Conservation (phyloP, 2,888 invertebrate species). For the Pandemis heparana region DNA sequence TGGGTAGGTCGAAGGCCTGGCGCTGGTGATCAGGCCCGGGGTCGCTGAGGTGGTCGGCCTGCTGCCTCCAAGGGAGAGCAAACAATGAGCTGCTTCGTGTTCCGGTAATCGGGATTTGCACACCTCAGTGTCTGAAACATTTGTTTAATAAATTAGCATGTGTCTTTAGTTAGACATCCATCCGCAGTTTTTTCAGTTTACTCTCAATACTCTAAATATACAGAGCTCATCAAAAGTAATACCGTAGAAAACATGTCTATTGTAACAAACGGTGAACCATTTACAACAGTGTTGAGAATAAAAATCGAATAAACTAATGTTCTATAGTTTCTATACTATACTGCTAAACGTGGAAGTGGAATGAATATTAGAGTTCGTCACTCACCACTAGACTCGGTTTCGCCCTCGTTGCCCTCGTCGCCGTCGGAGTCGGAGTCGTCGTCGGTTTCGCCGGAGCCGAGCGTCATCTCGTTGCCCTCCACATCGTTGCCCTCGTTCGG, state of each 20-base stretch:
- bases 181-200: no score
- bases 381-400: slow-evolving; percentile 89
- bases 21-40: slow-evolving; percentile 86
- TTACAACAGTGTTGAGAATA: no score
- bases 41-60: slow-evolving; percentile 81
- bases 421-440: slow-evolving; percentile 89
- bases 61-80: slow-evolving; percentile 90
- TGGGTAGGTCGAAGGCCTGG: slow-evolving; percentile 89
- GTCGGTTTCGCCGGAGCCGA: slow-evolving; percentile 87
- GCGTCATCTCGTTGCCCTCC: slow-evolving; percentile 82
- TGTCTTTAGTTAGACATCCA: no score
- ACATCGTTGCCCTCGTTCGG: slow-evolving; percentile 90
- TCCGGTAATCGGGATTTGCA: slow-evolving; percentile 90
- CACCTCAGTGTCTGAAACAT: slow-evolving; percentile 86
- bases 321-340: no score
- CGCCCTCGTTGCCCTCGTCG: slow-evolving; percentile 86
- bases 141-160: slow-evolving; percentile 11
- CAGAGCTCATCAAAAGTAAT: no score
- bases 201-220: no score
- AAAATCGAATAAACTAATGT: background rate
- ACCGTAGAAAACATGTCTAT: no score
- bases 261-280: no score
- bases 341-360: no score
- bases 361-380: slow-evolving; percentile 58
- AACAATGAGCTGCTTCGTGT: slow-evolving; percentile 94